Evolutionary conservation across 1,140 invertebrate genomes (phyloP), one percentile per base, ranked within the genome.

Genomic region (Trichogramma pretiosum): DNA sequence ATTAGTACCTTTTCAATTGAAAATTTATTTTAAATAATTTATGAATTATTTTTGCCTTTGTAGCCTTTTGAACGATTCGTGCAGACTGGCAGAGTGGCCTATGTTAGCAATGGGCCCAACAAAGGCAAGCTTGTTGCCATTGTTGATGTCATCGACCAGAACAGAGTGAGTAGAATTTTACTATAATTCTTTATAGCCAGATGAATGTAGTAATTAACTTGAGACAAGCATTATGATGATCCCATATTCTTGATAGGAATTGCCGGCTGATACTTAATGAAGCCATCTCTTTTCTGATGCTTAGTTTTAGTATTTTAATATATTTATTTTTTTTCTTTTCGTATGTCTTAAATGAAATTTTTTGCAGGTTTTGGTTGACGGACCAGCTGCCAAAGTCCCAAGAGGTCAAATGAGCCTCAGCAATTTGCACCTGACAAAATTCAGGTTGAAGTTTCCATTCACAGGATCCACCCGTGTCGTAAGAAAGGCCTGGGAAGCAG

Each of bases 141-240:
- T 62, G 90, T 98, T 33, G 92, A 99, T 73, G 79, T 98, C 57
- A 93, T 99, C 62, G 94, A 99, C 68, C 93, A 96, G 77, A 98
- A 93, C 63, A 84, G 91, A 68, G 93, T 92, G 78, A 80, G 78
- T 70, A n/a, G n/a, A n/a, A n/a, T n/a, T n/a, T n/a, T n/a, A n/a
- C n/a, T n/a, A n/a, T n/a, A n/a, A n/a, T n/a, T n/a, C n/a, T n/a
- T n/a, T n/a, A n/a, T n/a, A n/a, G n/a, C n/a, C n/a, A n/a, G n/a
- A n/a, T n/a, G n/a, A n/a, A n/a, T n/a, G n/a, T n/a, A n/a, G n/a
- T n/a, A n/a, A n/a, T n/a, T n/a, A n/a, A n/a, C n/a, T n/a, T n/a
- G n/a, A n/a, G n/a, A n/a, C n/a, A 7, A n/a, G n/a, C n/a, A n/a
- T n/a, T n/a, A 67, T 75, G 73, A 77, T 76, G 74, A 76, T 56